phyloP scores from a whole-genome alignment of 2,797 vertebrate species.

The Phrynocephalus forsythii region DNA sequence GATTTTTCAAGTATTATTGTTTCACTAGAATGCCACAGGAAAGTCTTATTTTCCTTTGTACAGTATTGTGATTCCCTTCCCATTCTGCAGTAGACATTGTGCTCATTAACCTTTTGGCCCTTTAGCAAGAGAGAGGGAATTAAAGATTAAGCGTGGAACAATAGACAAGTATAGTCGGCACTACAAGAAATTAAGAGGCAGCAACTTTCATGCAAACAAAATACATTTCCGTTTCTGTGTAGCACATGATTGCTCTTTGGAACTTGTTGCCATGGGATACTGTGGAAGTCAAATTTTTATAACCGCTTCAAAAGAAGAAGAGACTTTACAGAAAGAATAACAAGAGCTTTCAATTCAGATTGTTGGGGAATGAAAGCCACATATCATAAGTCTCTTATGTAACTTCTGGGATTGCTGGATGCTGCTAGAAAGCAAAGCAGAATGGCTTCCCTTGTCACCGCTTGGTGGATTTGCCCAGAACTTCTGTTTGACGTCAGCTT shows the following conservation, averaged over 20 bases:
- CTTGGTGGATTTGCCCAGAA: background rate
- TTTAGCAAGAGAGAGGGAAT: constrained; percentile 5
- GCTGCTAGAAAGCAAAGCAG: constrained; percentile 2
- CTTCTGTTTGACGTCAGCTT: background rate
- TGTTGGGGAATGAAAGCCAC: constrained; percentile 35
- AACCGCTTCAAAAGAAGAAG: constrained; percentile 22
- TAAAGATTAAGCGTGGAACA: background rate
- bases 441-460: background rate
- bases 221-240: constrained; percentile 3
- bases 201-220: constrained; percentile 8
- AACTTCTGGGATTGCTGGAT: background rate
- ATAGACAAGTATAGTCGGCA: background rate
- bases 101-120: constrained; percentile 10
- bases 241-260: constrained; percentile 6
- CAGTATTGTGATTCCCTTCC: background rate
- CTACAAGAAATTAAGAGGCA: constrained; percentile 17
- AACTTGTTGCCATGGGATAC: constrained; percentile 44
- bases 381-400: constrained; percentile 19
- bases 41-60: background rate
- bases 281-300: constrained; percentile 44
- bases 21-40: background rate
- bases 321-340: constrained; percentile 20
- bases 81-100: background rate
- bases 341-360: constrained; percentile 12
- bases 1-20: constrained; percentile 1